A percentile compares a stretch with the other conserved stretches of the same genome.
phyloP scores from a whole-genome alignment of 2,797 vertebrate species.

The Mastacembelus armatus region DNA sequence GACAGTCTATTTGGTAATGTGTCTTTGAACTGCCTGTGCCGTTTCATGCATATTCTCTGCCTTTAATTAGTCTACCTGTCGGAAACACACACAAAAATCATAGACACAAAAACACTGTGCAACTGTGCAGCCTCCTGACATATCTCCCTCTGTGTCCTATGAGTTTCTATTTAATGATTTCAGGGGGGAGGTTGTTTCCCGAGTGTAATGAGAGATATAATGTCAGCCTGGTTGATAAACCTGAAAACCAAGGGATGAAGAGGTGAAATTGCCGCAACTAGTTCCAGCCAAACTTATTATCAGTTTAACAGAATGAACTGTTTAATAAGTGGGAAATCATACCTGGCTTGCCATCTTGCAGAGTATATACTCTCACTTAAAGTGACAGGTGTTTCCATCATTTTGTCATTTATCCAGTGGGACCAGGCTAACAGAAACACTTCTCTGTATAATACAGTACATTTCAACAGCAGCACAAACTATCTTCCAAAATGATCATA shows the following conservation, averaged over 20 bases:
- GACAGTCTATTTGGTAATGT: conserved; percentile 67
- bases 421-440: too few relatives aligned
- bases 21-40: conserved; percentile 57
- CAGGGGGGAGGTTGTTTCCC: conserved; percentile 17
- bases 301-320: background rate
- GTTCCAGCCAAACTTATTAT: background rate
- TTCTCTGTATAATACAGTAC: too few relatives aligned
- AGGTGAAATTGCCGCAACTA: background rate
- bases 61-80: conserved; percentile 54
- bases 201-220: conserved; percentile 18
- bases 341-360: too few relatives aligned
- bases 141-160: conserved; percentile 29
- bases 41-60: conserved; percentile 66
- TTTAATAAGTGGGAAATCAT: conserved; percentile 4
- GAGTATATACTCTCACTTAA: too few relatives aligned
- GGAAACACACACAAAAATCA: conserved; percentile 35
- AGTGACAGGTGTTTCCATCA: too few relatives aligned
- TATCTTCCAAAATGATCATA: too few relatives aligned
- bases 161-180: conserved; percentile 26
- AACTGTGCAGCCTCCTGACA: conserved; percentile 31
- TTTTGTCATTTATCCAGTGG: too few relatives aligned
- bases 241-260: conserved; percentile 16
- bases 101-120: conserved; percentile 17
- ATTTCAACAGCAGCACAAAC: too few relatives aligned
- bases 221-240: background rate